phyloP scores from a whole-genome alignment of 1,140 invertebrate genomes.

The Trinorchestia longiramus region DNA sequence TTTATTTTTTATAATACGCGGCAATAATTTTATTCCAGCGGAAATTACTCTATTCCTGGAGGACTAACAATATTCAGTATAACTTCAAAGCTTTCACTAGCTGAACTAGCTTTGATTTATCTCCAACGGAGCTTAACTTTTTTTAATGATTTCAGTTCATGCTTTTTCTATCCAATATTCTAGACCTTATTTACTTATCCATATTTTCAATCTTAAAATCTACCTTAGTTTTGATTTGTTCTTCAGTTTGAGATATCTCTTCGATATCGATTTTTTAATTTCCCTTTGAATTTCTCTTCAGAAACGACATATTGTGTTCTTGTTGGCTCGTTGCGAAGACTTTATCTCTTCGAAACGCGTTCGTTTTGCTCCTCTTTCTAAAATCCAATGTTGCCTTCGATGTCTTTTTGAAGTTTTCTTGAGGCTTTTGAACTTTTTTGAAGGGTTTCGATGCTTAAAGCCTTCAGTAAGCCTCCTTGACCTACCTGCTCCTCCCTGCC shows the following conservation, averaged over 20 bases:
- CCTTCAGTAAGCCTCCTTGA: slow-evolving; percentile 9
- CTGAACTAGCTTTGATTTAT: too few species aligned
- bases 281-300: background rate
- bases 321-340: background rate
- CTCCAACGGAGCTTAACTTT: too few species aligned
- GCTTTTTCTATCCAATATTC: background rate
- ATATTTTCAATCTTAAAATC: background rate
- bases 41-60: too few species aligned
- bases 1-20: too few species aligned
- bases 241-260: background rate
- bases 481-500: background rate
- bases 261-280: background rate
- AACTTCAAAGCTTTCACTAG: too few species aligned
- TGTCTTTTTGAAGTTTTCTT: background rate
- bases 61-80: too few species aligned
- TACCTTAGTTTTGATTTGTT: background rate
- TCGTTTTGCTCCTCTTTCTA: background rate
- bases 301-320: background rate
- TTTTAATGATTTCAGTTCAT: too few species aligned
- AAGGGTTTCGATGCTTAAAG: background rate
- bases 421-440: background rate
- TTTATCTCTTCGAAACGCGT: background rate
- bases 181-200: background rate
- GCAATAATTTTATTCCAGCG: too few species aligned
- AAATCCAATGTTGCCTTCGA: background rate